Conservation (phyloP, 1,140 invertebrate species). For the Drosophila nigrodunni region DNA sequence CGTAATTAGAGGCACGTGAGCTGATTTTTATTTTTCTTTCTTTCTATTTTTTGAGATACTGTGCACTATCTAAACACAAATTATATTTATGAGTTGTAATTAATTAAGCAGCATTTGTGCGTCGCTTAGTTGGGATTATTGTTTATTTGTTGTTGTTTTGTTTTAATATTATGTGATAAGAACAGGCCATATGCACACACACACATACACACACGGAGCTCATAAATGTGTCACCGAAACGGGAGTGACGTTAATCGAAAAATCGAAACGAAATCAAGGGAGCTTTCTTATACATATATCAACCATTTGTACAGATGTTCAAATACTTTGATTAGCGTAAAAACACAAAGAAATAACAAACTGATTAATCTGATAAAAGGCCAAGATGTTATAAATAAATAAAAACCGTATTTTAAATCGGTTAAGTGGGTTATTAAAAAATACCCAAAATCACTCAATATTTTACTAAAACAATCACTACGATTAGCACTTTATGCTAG, state of each 20-base stretch:
- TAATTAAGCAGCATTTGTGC: slow-evolving; percentile 41
- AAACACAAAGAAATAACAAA: slow-evolving; percentile 12
- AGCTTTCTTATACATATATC: slow-evolving; percentile 11
- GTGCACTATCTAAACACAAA: slow-evolving; percentile 45
- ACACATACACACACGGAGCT: slow-evolving; percentile 4
- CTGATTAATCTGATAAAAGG: neutral
- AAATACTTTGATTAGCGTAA: slow-evolving; percentile 26
- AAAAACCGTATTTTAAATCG: neutral
- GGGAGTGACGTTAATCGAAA: slow-evolving; percentile 45
- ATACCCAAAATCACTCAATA: neutral
- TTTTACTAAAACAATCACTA: no score
- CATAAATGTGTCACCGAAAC: slow-evolving; percentile 71
- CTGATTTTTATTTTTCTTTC: neutral
- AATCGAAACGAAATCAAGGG: slow-evolving; percentile 15
- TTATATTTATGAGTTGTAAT: slow-evolving; percentile 70
- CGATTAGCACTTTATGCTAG: no score
- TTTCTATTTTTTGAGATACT: slow-evolving; percentile 10
- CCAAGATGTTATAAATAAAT: neutral
- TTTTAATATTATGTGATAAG: slow-evolving; percentile 52
- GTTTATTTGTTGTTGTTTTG: slow-evolving; percentile 20
- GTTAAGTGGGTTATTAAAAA: neutral
- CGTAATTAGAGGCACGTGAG: slow-evolving; percentile 73
- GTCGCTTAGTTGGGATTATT: slow-evolving; percentile 38
- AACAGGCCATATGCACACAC: slow-evolving; percentile 8
- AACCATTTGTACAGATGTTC: slow-evolving; percentile 17